Evolutionary conservation across 1,140 invertebrate genomes (phyloP).

Genomic region (Eufriesea mexicana): DNA sequence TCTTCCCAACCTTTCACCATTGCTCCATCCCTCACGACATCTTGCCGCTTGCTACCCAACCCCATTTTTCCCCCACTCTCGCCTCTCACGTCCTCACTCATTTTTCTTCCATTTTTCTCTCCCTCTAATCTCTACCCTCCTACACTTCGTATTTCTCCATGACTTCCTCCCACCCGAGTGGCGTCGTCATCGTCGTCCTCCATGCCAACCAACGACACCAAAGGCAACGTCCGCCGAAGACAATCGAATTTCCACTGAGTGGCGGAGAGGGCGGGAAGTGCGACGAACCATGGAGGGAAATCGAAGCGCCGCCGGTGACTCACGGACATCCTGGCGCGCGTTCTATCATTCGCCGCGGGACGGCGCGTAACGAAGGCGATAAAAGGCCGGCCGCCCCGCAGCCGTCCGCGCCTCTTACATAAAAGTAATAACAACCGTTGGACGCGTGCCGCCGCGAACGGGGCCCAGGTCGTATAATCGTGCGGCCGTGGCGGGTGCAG

Average conservation of each 20-base stretch:
- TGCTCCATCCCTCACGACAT: background rate
- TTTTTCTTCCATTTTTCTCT: no score
- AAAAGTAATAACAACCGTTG: conserved; percentile 47
- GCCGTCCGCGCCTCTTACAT: conserved; percentile 39
- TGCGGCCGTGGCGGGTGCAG: background rate
- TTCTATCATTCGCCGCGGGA: conserved; percentile 4
- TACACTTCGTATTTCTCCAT: no score
- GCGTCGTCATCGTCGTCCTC: no score
- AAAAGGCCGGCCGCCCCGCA: conserved; percentile 17
- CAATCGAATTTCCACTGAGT: background rate
- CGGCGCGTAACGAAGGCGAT: conserved; percentile 38
- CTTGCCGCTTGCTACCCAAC: no score
- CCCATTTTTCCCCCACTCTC: background rate
- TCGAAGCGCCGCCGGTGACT: conserved; percentile 11
- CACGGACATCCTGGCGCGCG: background rate
- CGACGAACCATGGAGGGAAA: conserved; percentile 30
- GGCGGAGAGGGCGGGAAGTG: background rate
- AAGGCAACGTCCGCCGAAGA: background rate
- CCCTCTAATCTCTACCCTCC: no score
- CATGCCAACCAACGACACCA: background rate
- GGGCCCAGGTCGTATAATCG: background rate
- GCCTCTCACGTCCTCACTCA: no score
- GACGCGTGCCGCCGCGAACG: conserved; percentile 28
- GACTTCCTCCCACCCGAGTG: no score
- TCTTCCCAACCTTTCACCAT: background rate